A percentile compares a stretch with the other conserved stretches of the same genome.
These are phyloP conservation scores for Parazoanthus swiftii DNA, from an alignment of 92 coral and sea anemone species.

Conservation along the genomic window DNA sequence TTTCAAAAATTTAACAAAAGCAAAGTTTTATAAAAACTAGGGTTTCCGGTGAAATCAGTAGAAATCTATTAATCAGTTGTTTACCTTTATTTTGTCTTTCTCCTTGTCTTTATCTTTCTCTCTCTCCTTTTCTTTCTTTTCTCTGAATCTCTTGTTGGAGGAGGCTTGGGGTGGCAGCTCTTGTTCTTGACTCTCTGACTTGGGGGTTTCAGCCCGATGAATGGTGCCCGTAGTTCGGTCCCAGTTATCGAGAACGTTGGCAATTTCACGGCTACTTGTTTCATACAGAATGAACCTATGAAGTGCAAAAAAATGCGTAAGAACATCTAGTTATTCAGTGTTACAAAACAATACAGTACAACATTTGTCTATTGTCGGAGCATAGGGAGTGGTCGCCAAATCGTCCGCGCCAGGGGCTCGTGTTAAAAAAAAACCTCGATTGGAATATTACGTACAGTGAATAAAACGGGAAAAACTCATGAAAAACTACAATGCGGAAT, in stretches of 20 bases:
- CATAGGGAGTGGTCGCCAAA: too few relatives aligned
- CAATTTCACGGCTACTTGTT: conserved; percentile 89
- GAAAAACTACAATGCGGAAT: too few relatives aligned
- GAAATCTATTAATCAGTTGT: neutral
- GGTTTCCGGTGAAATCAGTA: neutral
- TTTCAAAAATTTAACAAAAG: neutral
- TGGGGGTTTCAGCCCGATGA: conserved; percentile 86
- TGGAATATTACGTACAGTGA: too few relatives aligned
- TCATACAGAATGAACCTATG: conserved; percentile 81
- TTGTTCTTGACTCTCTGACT: conserved; percentile 84
- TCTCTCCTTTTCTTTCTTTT: conserved; percentile 59
- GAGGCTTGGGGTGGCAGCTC: conserved; percentile 70
- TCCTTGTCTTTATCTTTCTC: conserved; percentile 65
- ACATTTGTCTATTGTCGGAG: too few relatives aligned
- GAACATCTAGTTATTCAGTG: neutral
- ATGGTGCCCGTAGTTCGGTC: conserved; percentile 89
- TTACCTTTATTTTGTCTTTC: conserved; percentile 57
- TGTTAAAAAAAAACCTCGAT: too few relatives aligned
- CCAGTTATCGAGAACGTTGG: conserved; percentile 87
- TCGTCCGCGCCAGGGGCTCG: too few relatives aligned
- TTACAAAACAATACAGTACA: too few relatives aligned
- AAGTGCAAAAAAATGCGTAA: neutral
- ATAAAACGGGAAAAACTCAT: too few relatives aligned
- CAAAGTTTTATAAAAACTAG: too few relatives aligned
- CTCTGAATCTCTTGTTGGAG: conserved; percentile 73